Evolutionary conservation across 2,888 invertebrate genomes (phyloP).

Genomic region (Loripinus fragilis): DNA sequence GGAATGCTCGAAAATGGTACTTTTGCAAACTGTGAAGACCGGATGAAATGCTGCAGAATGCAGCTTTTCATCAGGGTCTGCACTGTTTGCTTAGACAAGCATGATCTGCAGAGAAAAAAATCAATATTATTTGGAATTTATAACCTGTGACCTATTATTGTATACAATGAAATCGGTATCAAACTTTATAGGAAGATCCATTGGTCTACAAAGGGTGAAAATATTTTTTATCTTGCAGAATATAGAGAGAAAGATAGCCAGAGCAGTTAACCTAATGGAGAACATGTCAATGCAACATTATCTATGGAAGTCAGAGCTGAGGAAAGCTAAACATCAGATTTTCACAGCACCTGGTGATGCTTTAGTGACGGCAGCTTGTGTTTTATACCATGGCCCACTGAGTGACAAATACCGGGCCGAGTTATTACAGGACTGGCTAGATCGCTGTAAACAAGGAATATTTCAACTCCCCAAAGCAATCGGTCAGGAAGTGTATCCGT

Average conservation of each 20-base stretch:
- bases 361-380: slow-evolving; percentile 79
- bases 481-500: slow-evolving; percentile 61
- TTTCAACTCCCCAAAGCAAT: slow-evolving; percentile 58
- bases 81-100: no score
- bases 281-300: slow-evolving; percentile 81
- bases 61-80: no score
- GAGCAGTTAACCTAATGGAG: slow-evolving; percentile 80
- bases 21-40: no score
- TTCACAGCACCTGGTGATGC: slow-evolving; percentile 80
- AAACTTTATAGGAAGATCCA: no score
- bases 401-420: slow-evolving; percentile 76
- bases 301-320: slow-evolving; percentile 79
- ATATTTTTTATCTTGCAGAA: slow-evolving; percentile 61
- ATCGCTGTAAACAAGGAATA: slow-evolving; percentile 72
- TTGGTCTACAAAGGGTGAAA: no score
- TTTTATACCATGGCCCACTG: slow-evolving; percentile 81
- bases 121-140: no score
- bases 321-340: slow-evolving; percentile 74
- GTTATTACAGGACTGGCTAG: slow-evolving; percentile 79
- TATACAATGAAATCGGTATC: no score
- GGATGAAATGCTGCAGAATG: no score
- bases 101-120: no score
- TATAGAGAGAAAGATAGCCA: slow-evolving; percentile 78
- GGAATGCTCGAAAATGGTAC: no score
- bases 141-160: no score